A percentile compares a stretch with the other conserved stretches of the same genome.
phyloP scores from a whole-genome alignment of 2,113 vertebrate species.

The Taurulus bubalis region DNA sequence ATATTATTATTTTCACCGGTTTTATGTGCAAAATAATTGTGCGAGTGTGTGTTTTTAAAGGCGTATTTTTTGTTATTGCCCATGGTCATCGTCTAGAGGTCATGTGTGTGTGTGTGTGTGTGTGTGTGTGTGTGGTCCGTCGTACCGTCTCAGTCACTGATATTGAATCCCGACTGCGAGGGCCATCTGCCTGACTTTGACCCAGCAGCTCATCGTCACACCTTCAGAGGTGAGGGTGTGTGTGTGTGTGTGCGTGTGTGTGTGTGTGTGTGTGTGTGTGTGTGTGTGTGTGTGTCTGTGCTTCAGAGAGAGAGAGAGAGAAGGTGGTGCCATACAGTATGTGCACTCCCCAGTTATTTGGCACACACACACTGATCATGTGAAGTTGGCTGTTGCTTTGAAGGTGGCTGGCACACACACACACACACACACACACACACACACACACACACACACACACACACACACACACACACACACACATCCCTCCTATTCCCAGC shows the following conservation, averaged over 20 bases:
- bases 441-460: too few relatives aligned
- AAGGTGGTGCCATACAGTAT: constrained; percentile 18
- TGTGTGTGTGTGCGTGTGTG: constrained; percentile 24
- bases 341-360: constrained; percentile 48
- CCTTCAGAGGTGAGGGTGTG: constrained; percentile 52
- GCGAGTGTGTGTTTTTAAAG: too few relatives aligned
- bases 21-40: too few relatives aligned
- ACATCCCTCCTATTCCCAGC: constrained; percentile 41
- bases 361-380: constrained; percentile 49
- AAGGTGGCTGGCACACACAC: constrained; percentile 48
- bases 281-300: constrained; percentile 21
- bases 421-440: constrained; percentile 15
- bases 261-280: constrained; percentile 10
- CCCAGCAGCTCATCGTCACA: constrained; percentile 73
- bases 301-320: background rate
- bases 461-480: constrained; percentile 23
- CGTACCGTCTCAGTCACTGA: constrained; percentile 58
- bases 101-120: constrained; percentile 26
- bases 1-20: too few relatives aligned
- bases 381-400: constrained; percentile 54
- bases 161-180: constrained; percentile 75
- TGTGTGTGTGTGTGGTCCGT: constrained; percentile 25
- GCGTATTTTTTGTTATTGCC: background rate
- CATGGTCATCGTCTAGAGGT: constrained; percentile 60
- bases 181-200: constrained; percentile 81